phyloP scores from a whole-genome alignment of 2,113 vertebrate genomes.

The Hemiprocne comata region DNA sequence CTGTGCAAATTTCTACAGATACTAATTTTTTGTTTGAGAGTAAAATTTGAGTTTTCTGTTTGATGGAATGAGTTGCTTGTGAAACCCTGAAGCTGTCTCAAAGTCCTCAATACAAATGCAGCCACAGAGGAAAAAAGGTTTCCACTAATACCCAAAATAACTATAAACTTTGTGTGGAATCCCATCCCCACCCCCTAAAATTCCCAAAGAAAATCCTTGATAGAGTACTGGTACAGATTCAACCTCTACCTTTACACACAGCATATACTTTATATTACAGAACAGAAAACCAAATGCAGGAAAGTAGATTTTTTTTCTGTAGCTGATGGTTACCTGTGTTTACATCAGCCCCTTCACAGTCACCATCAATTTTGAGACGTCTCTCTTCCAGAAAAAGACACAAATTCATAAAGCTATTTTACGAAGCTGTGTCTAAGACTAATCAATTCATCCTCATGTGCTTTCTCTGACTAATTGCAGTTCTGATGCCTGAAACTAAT shows the following conservation, averaged over 20 bases:
- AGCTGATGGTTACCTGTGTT: background rate
- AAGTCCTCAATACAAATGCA: background rate
- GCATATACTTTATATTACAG: background rate
- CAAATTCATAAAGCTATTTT: background rate
- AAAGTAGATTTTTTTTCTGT: background rate
- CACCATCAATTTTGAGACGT: background rate
- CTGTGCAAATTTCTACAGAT: background rate
- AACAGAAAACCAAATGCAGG: background rate
- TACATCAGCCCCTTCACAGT: background rate
- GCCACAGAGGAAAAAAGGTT: background rate
- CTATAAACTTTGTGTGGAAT: background rate
- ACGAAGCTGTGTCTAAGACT: background rate
- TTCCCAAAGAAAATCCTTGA: background rate
- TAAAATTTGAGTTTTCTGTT: background rate
- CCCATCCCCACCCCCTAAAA: background rate
- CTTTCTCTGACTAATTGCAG: background rate
- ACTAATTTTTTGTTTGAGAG: background rate
- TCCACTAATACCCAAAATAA: background rate
- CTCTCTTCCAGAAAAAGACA: background rate
- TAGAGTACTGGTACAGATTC: background rate
- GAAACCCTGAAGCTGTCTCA: background rate
- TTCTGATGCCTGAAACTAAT: background rate
- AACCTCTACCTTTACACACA: background rate
- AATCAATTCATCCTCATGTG: background rate
- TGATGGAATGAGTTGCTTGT: background rate